phyloP scores from a whole-genome alignment of 2,797 vertebrate species.

The Amblyraja radiata region DNA sequence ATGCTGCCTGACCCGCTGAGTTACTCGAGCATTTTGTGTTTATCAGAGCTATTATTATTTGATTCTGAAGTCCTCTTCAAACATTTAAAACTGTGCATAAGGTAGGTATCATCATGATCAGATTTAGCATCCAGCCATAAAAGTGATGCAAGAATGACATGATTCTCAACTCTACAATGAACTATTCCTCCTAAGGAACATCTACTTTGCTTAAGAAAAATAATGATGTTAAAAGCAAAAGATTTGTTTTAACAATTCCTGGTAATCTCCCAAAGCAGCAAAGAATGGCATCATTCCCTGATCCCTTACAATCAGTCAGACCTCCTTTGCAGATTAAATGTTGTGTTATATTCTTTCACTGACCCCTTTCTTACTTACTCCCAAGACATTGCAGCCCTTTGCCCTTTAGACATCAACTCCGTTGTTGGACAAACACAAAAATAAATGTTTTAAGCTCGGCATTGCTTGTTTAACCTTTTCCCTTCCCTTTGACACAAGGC shows the following conservation, averaged over 20 bases:
- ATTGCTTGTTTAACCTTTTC: slow-evolving; percentile 33
- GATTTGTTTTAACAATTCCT: neutral
- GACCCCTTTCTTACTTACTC: slow-evolving; percentile 26
- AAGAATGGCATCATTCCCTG: neutral
- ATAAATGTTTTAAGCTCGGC: neutral
- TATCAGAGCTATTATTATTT: neutral
- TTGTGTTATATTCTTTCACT: slow-evolving; percentile 17
- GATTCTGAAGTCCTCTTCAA: neutral
- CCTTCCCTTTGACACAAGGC: slow-evolving; percentile 9
- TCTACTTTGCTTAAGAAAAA: neutral
- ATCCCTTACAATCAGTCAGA: slow-evolving; percentile 26
- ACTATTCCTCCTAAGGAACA: neutral
- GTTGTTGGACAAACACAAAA: slow-evolving; percentile 10
- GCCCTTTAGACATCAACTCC: slow-evolving; percentile 26
- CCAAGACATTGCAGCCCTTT: slow-evolving; percentile 21
- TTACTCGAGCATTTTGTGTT: too few species aligned
- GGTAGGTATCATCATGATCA: neutral
- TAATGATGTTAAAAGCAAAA: neutral
- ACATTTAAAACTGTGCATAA: neutral
- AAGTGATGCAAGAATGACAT: neutral
- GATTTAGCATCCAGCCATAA: neutral
- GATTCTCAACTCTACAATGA: neutral
- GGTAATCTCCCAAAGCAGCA: slow-evolving; percentile 14
- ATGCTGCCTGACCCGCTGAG: too few species aligned
- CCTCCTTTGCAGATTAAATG: slow-evolving; percentile 20